phyloP scores from a whole-genome alignment of 2,888 invertebrate species.

The Apodemia mormo region DNA sequence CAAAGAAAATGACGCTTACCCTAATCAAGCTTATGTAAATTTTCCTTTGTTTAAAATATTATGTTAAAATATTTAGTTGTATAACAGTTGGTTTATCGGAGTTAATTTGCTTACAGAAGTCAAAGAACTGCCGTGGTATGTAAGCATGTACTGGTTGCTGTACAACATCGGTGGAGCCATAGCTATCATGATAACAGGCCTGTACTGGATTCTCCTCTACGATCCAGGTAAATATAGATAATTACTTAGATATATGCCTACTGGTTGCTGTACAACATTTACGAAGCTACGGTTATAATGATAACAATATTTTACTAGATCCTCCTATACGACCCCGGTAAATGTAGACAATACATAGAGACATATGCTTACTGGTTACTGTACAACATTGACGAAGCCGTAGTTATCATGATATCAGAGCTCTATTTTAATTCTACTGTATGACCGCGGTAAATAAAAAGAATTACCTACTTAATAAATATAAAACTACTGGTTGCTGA shows the following conservation, averaged over 20 bases:
- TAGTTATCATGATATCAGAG: no score
- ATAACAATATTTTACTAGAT: constrained; percentile 50
- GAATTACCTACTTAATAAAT: no score
- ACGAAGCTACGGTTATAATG: no score
- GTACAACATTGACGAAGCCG: constrained; percentile 47
- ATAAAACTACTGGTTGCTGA: no score
- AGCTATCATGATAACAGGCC: constrained; percentile 64
- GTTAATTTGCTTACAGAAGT: constrained; percentile 38
- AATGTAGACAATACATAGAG: no score
- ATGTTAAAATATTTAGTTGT: no score
- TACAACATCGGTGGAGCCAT: constrained; percentile 59
- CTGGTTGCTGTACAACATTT: constrained; percentile 64
- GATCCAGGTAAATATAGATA: neutral
- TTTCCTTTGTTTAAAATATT: no score
- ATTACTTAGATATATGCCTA: no score
- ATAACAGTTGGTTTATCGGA: neutral
- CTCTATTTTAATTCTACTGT: no score
- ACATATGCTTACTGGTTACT: constrained; percentile 51
- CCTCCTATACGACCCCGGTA: constrained; percentile 50
- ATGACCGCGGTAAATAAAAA: no score
- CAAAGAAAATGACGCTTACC: no score
- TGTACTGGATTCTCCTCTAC: constrained; percentile 72
- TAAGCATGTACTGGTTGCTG: constrained; percentile 65
- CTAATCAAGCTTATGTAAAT: no score
- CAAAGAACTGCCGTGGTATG: constrained; percentile 62